phyloP scores from a whole-genome alignment of 1,140 invertebrate species.

The Cydia amplana region DNA sequence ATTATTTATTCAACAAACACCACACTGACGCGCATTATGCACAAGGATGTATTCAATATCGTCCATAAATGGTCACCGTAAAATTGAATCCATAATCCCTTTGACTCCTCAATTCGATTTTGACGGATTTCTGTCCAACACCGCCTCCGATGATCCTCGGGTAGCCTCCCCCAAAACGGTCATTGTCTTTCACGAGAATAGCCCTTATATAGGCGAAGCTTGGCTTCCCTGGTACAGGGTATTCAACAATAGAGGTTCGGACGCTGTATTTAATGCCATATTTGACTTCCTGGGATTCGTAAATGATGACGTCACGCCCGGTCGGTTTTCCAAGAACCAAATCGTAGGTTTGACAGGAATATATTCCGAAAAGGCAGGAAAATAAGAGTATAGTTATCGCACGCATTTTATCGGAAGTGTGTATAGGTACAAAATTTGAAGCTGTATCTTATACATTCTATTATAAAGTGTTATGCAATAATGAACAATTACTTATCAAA shows the following conservation, averaged over 20 bases:
- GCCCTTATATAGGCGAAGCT: conserved; percentile 69
- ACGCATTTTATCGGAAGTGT: conserved; percentile 58
- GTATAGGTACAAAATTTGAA: not conserved
- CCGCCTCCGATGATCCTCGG: conserved; percentile 69
- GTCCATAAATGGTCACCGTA: conserved; percentile 74
- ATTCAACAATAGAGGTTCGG: conserved; percentile 60
- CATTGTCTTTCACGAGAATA: conserved; percentile 80
- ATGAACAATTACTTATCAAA: not conserved
- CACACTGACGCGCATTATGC: too few relatives aligned
- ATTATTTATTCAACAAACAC: too few relatives aligned
- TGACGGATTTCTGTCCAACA: conserved; percentile 66
- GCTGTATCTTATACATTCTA: not conserved
- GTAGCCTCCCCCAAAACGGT: conserved; percentile 80
- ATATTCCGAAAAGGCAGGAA: conserved; percentile 50
- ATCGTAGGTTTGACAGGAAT: conserved; percentile 60
- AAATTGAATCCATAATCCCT: conserved; percentile 73
- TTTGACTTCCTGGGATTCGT: conserved; percentile 65
- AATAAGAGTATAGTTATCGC: conserved; percentile 46
- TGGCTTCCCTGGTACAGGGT: conserved; percentile 57
- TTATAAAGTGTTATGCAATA: not conserved
- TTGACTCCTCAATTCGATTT: conserved; percentile 75
- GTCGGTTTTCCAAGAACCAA: conserved; percentile 56
- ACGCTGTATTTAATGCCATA: conserved; percentile 67
- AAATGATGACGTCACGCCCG: conserved; percentile 65
- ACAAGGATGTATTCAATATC: conserved; percentile 45